These are phyloP conservation scores for Ormyrus labotus DNA, from an alignment of 2,888 invertebrate genomes.

Conservation along the genomic window DNA sequence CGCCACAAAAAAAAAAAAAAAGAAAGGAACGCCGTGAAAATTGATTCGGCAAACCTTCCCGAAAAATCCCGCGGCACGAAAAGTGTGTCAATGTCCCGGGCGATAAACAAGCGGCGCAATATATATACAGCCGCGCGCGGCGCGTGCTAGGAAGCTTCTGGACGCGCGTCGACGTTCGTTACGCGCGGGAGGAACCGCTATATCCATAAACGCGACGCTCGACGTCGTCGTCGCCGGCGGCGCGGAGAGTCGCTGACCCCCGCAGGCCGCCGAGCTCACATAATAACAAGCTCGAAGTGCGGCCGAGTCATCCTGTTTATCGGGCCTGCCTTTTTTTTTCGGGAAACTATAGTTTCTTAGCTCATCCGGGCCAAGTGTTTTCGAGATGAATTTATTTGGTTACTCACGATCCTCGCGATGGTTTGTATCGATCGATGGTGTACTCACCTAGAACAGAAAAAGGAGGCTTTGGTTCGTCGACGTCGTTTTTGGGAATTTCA, in stretches of 20 bases:
- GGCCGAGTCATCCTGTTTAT: conserved; percentile 55
- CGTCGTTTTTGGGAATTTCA: conserved; percentile 3
- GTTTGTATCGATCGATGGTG: neutral
- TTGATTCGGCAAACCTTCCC: too few relatives aligned
- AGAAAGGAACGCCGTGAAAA: too few relatives aligned
- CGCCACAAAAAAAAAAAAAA: too few relatives aligned
- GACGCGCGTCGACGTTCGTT: conserved; percentile 49
- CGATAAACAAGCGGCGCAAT: conserved; percentile 8
- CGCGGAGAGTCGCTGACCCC: conserved; percentile 41
- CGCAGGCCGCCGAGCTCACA: neutral
- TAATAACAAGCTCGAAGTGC: conserved; percentile 22
- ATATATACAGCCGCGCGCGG: neutral
- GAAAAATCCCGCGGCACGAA: neutral
- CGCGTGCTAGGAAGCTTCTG: conserved; percentile 38
- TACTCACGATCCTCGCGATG: conserved; percentile 28
- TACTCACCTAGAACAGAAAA: conserved; percentile 52
- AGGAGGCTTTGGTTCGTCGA: conserved; percentile 32
- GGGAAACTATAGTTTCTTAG: neutral
- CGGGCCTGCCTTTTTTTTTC: conserved; percentile 23
- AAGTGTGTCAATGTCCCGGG: conserved; percentile 40
- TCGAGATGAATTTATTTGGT: conserved; percentile 15
- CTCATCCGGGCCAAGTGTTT: neutral
- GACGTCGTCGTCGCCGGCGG: conserved; percentile 20
- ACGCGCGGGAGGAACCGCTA: conserved; percentile 64
- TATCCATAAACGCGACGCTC: conserved; percentile 56